Percentiles rank a stretch among this genome's conserved stretches.
phyloP scores from a whole-genome alignment of 1,140 invertebrate genomes.

The Battus philenor region DNA sequence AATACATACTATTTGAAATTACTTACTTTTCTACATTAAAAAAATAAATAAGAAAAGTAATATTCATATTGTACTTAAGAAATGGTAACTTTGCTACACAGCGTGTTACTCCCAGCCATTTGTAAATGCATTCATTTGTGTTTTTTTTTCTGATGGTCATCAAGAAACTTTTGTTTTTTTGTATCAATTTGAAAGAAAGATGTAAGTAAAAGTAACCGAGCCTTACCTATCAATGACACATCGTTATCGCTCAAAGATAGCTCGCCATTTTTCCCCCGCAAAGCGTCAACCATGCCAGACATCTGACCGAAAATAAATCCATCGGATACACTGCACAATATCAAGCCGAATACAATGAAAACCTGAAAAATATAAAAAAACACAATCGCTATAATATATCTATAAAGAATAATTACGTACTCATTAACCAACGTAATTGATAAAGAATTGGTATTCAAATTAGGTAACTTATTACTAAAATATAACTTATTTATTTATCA shows the following conservation, averaged over 20 bases:
- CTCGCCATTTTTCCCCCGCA: conserved; percentile 8
- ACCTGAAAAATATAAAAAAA: conserved; percentile 23
- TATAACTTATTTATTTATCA: no score
- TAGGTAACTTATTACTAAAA: no score
- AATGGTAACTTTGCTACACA: no score
- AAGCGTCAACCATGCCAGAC: conserved; percentile 25
- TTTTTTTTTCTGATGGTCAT: not conserved
- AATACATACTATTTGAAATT: no score
- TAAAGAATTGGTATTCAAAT: no score
- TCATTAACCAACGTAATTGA: no score
- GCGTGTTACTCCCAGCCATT: no score
- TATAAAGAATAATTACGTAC: no score
- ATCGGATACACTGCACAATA: conserved; percentile 20
- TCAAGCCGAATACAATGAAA: conserved; percentile 12
- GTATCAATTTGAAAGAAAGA: not conserved
- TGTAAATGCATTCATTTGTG: no score
- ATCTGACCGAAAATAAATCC: conserved; percentile 27
- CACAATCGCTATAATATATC: no score
- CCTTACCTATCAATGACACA: conserved; percentile 25
- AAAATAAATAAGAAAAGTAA: not conserved
- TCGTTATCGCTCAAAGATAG: conserved; percentile 18
- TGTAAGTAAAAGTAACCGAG: not conserved
- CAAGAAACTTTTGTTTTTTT: not conserved
- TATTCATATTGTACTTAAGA: not conserved
- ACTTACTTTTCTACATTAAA: no score